A percentile compares a stretch with the other conserved stretches of the same genome.
phyloP scores from a whole-genome alignment of 2,113 vertebrate species.

The Muntiacus muntjak region DNA sequence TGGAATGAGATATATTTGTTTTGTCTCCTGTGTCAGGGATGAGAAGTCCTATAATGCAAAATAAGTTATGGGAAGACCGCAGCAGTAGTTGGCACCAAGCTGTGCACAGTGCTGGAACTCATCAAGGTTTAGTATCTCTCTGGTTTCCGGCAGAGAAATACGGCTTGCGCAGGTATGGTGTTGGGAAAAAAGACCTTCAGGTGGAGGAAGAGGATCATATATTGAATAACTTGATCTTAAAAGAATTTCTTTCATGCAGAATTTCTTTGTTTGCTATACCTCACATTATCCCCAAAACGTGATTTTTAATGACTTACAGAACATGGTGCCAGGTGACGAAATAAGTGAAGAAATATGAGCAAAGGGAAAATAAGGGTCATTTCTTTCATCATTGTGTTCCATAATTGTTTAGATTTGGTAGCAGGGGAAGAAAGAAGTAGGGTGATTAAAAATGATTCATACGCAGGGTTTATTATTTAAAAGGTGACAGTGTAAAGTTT shows the following conservation, averaged over 20 bases:
- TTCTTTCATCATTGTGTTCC: slow-evolving; percentile 39
- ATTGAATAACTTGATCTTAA: slow-evolving; percentile 10
- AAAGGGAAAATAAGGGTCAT: neutral
- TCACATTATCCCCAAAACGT: slow-evolving; percentile 9
- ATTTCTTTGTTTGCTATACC: slow-evolving; percentile 7
- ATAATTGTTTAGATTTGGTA: slow-evolving; percentile 41
- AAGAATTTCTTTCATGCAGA: neutral
- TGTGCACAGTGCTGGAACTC: neutral
- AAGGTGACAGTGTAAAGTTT: slow-evolving; percentile 12
- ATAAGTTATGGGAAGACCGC: neutral
- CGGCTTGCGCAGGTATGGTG: neutral
- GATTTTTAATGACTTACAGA: slow-evolving; percentile 11
- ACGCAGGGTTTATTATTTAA: neutral
- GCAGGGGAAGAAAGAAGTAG: slow-evolving; percentile 27
- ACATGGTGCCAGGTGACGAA: neutral
- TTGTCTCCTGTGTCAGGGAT: neutral
- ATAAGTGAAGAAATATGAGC: slow-evolving; percentile 43
- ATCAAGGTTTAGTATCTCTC: neutral
- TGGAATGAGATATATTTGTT: neutral
- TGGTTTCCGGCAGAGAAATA: neutral
- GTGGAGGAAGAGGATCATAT: neutral
- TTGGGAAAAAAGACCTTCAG: neutral
- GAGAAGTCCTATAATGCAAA: neutral
- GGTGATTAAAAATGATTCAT: slow-evolving; percentile 25
- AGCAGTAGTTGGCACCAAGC: neutral